Evolutionary conservation across 2,888 invertebrate species (phyloP).

Genomic region (Ophion slaviceki): DNA sequence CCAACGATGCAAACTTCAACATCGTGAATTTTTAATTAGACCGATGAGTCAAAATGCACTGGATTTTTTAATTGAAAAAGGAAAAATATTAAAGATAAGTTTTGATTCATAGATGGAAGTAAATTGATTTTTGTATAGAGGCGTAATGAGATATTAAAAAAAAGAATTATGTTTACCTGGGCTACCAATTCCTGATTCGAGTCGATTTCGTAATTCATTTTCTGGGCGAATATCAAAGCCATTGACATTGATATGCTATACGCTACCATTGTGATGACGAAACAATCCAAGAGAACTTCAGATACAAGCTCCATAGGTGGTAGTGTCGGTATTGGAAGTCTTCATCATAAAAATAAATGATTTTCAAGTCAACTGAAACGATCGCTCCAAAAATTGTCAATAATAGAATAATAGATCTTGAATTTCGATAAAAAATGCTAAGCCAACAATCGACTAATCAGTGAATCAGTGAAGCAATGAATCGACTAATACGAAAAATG

Average conservation of each 20-base stretch:
- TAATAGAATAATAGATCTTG: not conserved
- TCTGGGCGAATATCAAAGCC: slow-evolving; percentile 90
- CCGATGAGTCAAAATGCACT: too few species aligned
- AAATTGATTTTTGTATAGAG: too few species aligned
- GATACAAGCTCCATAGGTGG: slow-evolving; percentile 86
- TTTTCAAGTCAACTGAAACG: not conserved
- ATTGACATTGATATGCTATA: slow-evolving; percentile 90
- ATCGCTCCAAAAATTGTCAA: not conserved
- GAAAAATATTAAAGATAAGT: too few species aligned
- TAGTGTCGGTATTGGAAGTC: slow-evolving; percentile 86
- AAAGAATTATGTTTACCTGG: slow-evolving; percentile 80
- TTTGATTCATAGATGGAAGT: not conserved
- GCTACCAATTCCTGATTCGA: slow-evolving; percentile 91
- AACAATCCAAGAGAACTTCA: slow-evolving; percentile 86
- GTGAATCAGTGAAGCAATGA: too few species aligned
- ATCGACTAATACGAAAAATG: too few species aligned
- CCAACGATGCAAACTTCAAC: too few species aligned
- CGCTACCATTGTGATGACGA: slow-evolving; percentile 89
- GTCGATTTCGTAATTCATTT: slow-evolving; percentile 88
- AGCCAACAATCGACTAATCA: too few species aligned
- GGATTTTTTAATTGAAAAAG: too few species aligned
- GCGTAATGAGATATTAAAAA: slow-evolving; percentile 8
- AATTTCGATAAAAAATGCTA: too few species aligned
- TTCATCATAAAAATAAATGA: slow-evolving; percentile 70
- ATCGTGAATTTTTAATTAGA: too few species aligned